phyloP scores from a whole-genome alignment of 2,888 invertebrate species.

The Rotaria magnacalcarata region DNA sequence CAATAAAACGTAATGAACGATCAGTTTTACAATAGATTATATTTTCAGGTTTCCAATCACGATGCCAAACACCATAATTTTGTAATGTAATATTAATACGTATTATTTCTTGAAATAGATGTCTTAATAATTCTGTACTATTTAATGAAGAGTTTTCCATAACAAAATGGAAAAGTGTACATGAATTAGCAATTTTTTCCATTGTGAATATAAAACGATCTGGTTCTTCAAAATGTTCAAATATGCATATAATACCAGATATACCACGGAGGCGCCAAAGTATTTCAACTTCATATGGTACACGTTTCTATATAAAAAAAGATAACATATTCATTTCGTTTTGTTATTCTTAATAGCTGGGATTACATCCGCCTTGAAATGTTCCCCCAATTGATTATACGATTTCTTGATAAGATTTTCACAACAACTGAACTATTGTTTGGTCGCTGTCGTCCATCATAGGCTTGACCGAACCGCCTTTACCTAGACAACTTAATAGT shows the following conservation, averaged over 20 bases:
- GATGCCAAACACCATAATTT: conserved; percentile 7
- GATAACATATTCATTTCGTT: not conserved
- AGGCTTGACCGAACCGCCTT: not conserved
- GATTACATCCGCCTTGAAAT: not conserved
- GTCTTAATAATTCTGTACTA: conserved; percentile 26
- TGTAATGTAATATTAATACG: not conserved
- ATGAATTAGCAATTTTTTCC: not conserved
- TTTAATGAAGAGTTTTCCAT: not conserved
- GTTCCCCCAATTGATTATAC: not conserved
- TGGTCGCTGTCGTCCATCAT: not conserved
- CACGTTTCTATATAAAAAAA: not conserved
- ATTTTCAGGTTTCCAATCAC: conserved; percentile 30
- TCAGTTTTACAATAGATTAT: not conserved
- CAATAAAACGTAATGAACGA: conserved; percentile 18
- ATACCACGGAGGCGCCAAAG: not conserved
- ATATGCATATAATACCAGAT: not conserved
- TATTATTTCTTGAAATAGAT: not conserved
- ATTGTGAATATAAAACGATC: conserved; percentile 20
- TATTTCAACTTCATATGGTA: not conserved
- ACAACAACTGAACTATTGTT: not conserved
- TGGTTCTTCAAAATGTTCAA: not conserved
- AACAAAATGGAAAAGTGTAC: not conserved
- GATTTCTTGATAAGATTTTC: not conserved
- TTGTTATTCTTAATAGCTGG: not conserved
- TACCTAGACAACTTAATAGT: not conserved